Percentiles rank a stretch among this genome's conserved stretches.
Evolutionary conservation across 2,888 invertebrate species (phyloP).

Genomic region (Aspidiotus rigidus): DNA sequence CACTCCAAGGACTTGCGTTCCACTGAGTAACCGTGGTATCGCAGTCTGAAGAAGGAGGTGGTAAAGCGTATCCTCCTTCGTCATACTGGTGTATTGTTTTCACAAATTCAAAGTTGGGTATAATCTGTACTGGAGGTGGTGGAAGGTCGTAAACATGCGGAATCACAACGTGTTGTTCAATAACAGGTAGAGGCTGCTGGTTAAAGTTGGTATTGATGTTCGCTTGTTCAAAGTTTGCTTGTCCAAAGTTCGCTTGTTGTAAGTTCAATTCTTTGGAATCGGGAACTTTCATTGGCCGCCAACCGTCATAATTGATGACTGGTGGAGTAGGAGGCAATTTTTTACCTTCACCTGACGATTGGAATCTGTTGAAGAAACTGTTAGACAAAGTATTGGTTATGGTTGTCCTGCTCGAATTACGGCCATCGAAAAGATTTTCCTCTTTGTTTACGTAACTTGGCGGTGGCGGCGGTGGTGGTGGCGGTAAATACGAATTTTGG

Average conservation of each 20-base stretch:
- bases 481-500: constrained; percentile 24
- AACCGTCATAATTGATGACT: constrained; percentile 69
- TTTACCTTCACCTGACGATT: constrained; percentile 45
- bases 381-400: no score
- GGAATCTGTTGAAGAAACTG: constrained; percentile 38
- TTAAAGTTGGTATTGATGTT: neutral
- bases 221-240: no score
- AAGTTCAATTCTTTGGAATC: constrained; percentile 11
- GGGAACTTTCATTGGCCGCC: constrained; percentile 64
- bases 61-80: no score
- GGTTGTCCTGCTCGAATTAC: constrained; percentile 38
- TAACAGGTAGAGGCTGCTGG: neutral
- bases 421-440: constrained; percentile 36
- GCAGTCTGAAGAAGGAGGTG: no score
- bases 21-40: neutral
- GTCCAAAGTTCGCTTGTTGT: no score
- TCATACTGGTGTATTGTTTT: neutral
- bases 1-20: neutral
- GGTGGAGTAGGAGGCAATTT: constrained; percentile 67
- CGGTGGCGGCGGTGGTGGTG: constrained; percentile 41
- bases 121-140: neutral
- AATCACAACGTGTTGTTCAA: neutral
- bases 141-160: neutral
- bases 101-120: neutral
- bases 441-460: constrained; percentile 39